phyloP scores from a whole-genome alignment of 2,113 vertebrate genomes.

The Hemiscyllium ocellatum region DNA sequence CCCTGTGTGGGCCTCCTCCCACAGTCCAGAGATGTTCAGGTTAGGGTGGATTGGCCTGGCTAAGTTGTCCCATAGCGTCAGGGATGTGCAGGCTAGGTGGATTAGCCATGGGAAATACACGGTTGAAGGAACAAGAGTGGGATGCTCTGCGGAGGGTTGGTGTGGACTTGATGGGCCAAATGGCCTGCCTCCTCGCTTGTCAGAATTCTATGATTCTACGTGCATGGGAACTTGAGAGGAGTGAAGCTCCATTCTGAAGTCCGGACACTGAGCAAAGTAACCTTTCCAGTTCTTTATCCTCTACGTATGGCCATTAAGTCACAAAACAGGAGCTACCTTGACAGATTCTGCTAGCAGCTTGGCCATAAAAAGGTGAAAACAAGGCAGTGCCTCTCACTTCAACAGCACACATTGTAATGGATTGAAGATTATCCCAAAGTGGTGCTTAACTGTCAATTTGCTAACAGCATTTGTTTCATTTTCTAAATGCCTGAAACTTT shows the following conservation, averaged over 20 bases:
- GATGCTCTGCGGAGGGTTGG: too few relatives aligned
- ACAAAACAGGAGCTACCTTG: neutral
- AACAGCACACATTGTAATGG: neutral
- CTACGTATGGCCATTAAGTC: neutral
- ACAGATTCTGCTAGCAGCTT: neutral
- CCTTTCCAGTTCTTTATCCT: neutral
- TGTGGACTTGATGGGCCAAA: too few relatives aligned
- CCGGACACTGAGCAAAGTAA: neutral
- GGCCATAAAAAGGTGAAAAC: neutral
- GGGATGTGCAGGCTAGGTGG: too few relatives aligned
- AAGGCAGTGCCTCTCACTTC: neutral
- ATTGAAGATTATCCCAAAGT: slow-evolving; percentile 1
- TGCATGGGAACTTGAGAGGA: neutral
- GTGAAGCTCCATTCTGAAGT: neutral
- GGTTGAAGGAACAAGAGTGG: too few relatives aligned
- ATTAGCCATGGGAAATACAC: too few relatives aligned
- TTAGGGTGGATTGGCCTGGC: too few relatives aligned
- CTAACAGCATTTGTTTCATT: neutral
- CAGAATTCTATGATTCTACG: neutral
- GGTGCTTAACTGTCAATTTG: neutral
- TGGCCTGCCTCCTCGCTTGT: too few relatives aligned
- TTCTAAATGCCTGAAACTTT: neutral
- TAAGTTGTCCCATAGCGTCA: too few relatives aligned
- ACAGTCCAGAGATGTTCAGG: too few relatives aligned
- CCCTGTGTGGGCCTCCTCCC: too few relatives aligned